Base-by-base conservation (phyloP, 2,113 vertebrate species). In the Lepus timidus region DNA sequence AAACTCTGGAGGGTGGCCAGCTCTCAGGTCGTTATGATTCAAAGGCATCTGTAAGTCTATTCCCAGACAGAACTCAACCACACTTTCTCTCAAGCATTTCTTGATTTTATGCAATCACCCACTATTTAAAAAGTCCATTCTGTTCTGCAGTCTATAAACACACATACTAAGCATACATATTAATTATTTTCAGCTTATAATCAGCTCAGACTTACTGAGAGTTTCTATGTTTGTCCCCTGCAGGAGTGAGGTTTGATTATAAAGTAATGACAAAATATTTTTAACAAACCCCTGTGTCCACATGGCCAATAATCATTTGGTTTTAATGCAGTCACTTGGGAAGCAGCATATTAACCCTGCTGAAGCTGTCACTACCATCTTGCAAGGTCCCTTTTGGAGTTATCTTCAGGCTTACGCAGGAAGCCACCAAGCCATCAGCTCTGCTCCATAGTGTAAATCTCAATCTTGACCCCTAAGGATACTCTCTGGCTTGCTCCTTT, bases 401-500 rank as follows among this genome's bases (percentile, higher is more conserved):
- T 90, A 3, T 12, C 51, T 88, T 39, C 51, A 36, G 25, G 19
- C 67, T 74, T 68, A 44, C 36, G 39, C 29, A 64, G n/a, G 19
- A 90, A 74, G 61, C 73, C 39, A 13, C 51, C 7, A 29, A 55
- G 17, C 31, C 58, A 36, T n/a, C 25, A 0, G 68, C n/a, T 73
- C 51, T 19, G 61, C 13, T 31, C 52, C 33, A 29, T 20, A 27
- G 16, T 4, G 5, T 58, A 0, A 29, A 22, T 76, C 73, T 78
- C 52, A 29, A 0, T 87, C 61, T 93, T 89, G 71, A 73, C 44
- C 51, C 76, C 51, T 33, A 22, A 36, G 68, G 67, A 44, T 62
- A 17, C 14, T 93, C 82, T 89, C 52, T 85, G 73, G 51, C 74
- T 96, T 44, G 39, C 62, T 58, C 16, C 12, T 68, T 91, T 76